A percentile compares a stretch with the other conserved stretches of the same genome.
These are phyloP conservation scores for Drosophila sp. DNA, from an alignment of 1,140 invertebrate species.

Conservation along the genomic window DNA sequence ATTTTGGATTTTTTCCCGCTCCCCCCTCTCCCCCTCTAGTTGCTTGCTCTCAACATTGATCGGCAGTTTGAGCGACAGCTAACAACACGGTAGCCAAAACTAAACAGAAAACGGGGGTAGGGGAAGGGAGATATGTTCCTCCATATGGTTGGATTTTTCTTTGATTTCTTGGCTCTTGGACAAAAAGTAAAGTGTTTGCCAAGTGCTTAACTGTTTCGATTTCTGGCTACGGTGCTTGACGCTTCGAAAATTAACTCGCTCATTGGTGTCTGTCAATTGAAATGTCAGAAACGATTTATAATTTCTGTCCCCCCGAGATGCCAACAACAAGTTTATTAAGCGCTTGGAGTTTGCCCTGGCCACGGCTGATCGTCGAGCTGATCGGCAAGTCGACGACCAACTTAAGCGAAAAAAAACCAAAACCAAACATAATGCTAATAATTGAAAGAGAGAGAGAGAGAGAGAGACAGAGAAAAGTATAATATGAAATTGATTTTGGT, in stretches of 20 bases:
- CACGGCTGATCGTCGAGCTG: conserved; percentile 13
- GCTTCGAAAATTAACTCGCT: conserved; percentile 79
- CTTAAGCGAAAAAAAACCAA: conserved; percentile 59
- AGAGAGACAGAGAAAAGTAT: conserved; percentile 20
- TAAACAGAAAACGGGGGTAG: neutral
- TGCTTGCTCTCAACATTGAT: conserved; percentile 45
- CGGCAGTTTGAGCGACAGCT: conserved; percentile 76
- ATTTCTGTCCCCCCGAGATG: conserved; percentile 47
- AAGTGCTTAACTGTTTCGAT: conserved; percentile 39
- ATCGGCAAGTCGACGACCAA: conserved; percentile 33
- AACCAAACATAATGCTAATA: conserved; percentile 72
- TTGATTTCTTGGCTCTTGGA: conserved; percentile 45
- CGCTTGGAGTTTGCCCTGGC: conserved; percentile 39
- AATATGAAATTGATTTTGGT: conserved; percentile 69
- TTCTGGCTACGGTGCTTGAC: conserved; percentile 30
- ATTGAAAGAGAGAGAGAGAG: conserved; percentile 61
- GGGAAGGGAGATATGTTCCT: neutral
- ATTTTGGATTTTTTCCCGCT: conserved; percentile 70
- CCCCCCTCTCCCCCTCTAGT: neutral
- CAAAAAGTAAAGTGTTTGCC: conserved; percentile 50
- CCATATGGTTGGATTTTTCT: conserved; percentile 1
- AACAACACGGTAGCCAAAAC: conserved; percentile 71
- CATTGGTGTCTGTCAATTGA: conserved; percentile 81
- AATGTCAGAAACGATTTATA: conserved; percentile 82
- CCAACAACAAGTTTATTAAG: conserved; percentile 77